These are phyloP conservation scores for Cavia aperea DNA, from an alignment of 2,113 vertebrate genomes.

Conservation along the genomic window DNA sequence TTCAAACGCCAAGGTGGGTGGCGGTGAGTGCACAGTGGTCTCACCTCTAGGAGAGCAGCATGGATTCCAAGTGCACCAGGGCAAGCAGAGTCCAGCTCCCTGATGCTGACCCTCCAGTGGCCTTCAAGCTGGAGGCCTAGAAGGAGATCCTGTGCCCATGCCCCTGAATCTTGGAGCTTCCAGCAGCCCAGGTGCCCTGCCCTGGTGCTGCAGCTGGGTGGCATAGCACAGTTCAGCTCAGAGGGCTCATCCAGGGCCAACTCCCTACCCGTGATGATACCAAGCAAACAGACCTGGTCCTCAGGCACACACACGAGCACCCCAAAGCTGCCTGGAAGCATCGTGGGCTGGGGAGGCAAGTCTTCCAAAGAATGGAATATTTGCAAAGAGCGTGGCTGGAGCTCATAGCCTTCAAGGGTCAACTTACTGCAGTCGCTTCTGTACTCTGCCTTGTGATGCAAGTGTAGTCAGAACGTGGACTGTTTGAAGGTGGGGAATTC, in stretches of 20 bases:
- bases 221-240: not conserved
- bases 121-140: not conserved
- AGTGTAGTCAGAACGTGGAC: not conserved
- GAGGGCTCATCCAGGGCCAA: not conserved
- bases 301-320: not conserved
- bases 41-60: not conserved
- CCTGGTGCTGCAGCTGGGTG: not conserved
- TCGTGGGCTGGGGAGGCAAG: not conserved
- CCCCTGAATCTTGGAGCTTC: not conserved
- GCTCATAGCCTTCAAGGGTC: not conserved
- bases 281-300: not conserved
- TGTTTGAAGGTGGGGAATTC: not conserved
- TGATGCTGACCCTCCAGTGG: no score
- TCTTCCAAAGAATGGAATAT: not conserved
- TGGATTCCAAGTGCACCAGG: not conserved
- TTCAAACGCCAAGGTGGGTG: not conserved
- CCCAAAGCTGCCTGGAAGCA: not conserved
- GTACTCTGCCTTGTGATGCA: not conserved
- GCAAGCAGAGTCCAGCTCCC: not conserved
- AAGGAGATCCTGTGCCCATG: not conserved
- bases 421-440: not conserved
- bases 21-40: accelerated
- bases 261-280: not conserved
- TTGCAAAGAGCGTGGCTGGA: not conserved
- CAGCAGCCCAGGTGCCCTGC: not conserved